Conservation (phyloP, 2,113 vertebrate genomes). For the Scytalopus superciliaris region DNA sequence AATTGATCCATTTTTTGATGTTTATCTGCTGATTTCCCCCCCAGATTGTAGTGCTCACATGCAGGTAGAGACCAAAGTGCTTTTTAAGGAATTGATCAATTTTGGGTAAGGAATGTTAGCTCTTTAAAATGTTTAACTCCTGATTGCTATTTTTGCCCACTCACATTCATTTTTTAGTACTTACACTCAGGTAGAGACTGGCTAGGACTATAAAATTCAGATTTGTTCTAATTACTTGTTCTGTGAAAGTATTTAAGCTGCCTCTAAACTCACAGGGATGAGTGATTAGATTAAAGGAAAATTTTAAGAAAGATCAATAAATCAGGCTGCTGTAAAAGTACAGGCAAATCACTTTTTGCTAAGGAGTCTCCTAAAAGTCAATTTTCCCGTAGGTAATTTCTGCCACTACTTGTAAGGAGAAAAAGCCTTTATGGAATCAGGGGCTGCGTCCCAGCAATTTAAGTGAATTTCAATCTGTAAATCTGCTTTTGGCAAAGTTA, state of each 20-base stretch:
- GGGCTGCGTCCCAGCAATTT: background rate
- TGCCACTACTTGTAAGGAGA: background rate
- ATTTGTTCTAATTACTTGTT: background rate
- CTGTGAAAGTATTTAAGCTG: background rate
- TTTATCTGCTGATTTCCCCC: background rate
- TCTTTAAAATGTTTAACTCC: background rate
- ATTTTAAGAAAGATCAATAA: background rate
- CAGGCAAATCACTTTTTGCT: background rate
- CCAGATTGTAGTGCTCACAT: fast-evolving
- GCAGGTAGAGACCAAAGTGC: background rate
- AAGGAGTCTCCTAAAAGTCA: background rate
- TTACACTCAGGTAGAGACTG: background rate
- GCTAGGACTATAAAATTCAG: background rate
- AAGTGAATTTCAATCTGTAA: background rate
- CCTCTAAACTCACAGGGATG: background rate
- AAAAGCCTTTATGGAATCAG: background rate
- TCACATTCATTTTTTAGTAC: background rate
- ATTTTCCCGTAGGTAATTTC: background rate
- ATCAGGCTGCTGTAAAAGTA: background rate
- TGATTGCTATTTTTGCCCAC: fast-evolving
- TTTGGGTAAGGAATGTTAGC: background rate
- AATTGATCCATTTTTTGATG: background rate
- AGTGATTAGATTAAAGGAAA: background rate
- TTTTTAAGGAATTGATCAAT: background rate
- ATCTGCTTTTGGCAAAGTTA: background rate